These are phyloP conservation scores for Netelia melanura DNA, from an alignment of 2,888 invertebrate species.

Conservation along the genomic window DNA sequence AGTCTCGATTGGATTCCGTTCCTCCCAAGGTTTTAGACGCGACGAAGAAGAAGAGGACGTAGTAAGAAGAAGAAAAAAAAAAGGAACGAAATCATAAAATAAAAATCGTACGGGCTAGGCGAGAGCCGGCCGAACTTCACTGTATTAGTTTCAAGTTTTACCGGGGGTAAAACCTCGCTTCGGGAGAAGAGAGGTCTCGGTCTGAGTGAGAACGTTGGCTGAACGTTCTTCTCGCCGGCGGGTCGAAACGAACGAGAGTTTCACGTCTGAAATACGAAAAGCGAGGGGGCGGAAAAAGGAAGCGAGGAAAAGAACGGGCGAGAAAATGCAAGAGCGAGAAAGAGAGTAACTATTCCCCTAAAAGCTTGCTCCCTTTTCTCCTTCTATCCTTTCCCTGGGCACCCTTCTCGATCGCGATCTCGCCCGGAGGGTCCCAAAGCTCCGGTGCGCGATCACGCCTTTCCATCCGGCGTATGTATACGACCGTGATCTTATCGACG, in stretches of 20 bases:
- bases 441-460: slow-evolving; percentile 6
- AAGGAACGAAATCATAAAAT: slow-evolving; percentile 37
- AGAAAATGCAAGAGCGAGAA: slow-evolving; percentile 10
- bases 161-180: slow-evolving; percentile 52
- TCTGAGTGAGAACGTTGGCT: slow-evolving; percentile 34
- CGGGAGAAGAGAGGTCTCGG: slow-evolving; percentile 4
- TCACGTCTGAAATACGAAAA: slow-evolving; percentile 67
- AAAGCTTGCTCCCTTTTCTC: slow-evolving; percentile 53
- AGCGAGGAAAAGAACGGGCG: slow-evolving; percentile 17
- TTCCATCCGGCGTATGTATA: slow-evolving; percentile 27
- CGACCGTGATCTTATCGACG: slow-evolving; percentile 69
- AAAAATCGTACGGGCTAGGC: slow-evolving; percentile 52
- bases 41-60: slow-evolving; percentile 9
- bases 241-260: slow-evolving; percentile 67
- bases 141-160: slow-evolving; percentile 69
- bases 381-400: slow-evolving; percentile 17
- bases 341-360: slow-evolving; percentile 46
- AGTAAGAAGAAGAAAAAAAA: slow-evolving; percentile 15
- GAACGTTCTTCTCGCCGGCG: slow-evolving; percentile 28
- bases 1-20: slow-evolving; percentile 61
- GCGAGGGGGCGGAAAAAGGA: slow-evolving; percentile 22
- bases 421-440: slow-evolving; percentile 51
- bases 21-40: slow-evolving; percentile 23
- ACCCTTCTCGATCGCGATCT: slow-evolving; percentile 49
- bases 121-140: slow-evolving; percentile 62